phyloP scores from a whole-genome alignment of 2,113 vertebrate genomes.

The Baryphthengus martii region DNA sequence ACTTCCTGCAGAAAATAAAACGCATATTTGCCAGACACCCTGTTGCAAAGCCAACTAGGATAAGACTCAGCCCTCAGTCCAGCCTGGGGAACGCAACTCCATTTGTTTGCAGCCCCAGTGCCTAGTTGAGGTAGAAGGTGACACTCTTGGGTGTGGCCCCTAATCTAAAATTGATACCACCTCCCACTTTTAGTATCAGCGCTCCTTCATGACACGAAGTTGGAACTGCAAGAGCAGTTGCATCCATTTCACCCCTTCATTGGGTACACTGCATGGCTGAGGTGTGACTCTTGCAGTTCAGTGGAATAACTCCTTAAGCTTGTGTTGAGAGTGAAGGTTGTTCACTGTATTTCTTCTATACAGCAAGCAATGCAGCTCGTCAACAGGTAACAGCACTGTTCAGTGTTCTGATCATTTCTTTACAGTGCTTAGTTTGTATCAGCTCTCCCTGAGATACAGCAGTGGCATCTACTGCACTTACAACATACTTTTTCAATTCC shows the following conservation, averaged over 20 bases:
- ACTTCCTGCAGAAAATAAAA: neutral
- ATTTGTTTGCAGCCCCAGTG: neutral
- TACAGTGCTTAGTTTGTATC: neutral
- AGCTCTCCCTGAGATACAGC: neutral
- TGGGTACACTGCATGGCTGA: neutral
- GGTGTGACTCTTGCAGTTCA: neutral
- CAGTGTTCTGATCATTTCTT: neutral
- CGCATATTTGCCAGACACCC: accelerated
- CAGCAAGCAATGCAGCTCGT: neutral
- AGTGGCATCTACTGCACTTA: neutral
- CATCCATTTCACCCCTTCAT: neutral
- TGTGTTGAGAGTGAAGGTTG: neutral
- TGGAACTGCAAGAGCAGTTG: neutral
- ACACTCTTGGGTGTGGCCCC: neutral
- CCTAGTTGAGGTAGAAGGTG: neutral
- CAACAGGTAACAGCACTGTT: neutral
- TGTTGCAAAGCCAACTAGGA: neutral
- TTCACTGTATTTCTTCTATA: neutral
- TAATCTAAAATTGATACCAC: neutral
- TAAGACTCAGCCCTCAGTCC: neutral
- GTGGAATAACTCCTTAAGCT: neutral
- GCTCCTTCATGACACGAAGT: neutral
- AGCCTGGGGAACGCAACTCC: neutral
- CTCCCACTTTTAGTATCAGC: neutral
- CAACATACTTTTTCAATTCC: neutral